Evolutionary conservation across 2,113 vertebrate species (phyloP).

Genomic region (zebrafish (Danio rerio)): GRCz12tu NC_133200.1:24738501-24739000

Average conservation of each 20-base stretch:
- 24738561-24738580: constrained; percentile 52
- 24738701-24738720: constrained; percentile 81
- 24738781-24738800: constrained; percentile 67
- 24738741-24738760: constrained; percentile 64
- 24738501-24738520: constrained; percentile 50
- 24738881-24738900: constrained; percentile 26
- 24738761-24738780: constrained; percentile 83
- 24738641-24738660: constrained; percentile 45
- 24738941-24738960: too few species aligned
- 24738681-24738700: constrained; percentile 65
- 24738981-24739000: too few species aligned
- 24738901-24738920: background rate
- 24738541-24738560: constrained; percentile 46
- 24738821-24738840: constrained; percentile 54
- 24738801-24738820: constrained; percentile 46
- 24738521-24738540: constrained; percentile 48
- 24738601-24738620: constrained; percentile 30
- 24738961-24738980: too few species aligned
- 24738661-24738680: constrained; percentile 53
- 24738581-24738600: constrained; percentile 56
- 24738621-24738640: constrained; percentile 40
- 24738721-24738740: constrained; percentile 71
- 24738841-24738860: constrained; percentile 39
- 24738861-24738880: constrained; percentile 27
- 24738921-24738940: background rate